These are phyloP conservation scores for Spodoptera littoralis DNA, from an alignment of 2,888 invertebrate genomes.

Conservation along the genomic window DNA sequence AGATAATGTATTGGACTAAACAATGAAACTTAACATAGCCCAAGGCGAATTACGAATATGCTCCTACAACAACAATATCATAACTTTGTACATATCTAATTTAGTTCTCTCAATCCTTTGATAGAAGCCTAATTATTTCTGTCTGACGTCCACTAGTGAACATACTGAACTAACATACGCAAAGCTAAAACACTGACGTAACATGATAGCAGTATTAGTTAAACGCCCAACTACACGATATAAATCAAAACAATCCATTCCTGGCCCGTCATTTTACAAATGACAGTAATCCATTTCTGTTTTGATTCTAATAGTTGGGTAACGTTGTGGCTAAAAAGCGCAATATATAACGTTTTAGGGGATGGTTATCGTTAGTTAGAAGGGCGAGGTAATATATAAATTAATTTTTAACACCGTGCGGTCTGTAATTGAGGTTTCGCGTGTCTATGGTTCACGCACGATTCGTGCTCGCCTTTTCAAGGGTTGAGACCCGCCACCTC, in stretches of 20 bases:
- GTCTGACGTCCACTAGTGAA: constrained; percentile 16
- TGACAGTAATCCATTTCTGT: constrained; percentile 58
- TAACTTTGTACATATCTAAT: background rate
- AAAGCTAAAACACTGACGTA: constrained; percentile 32
- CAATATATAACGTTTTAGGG: constrained; percentile 55
- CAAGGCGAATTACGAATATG: background rate
- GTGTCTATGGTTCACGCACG: constrained; percentile 77
- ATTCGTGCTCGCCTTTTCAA: constrained; percentile 56
- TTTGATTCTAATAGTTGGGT: constrained; percentile 53
- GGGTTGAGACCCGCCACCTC: constrained; percentile 13
- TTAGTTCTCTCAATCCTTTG: constrained; percentile 16
- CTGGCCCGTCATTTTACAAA: constrained; percentile 53
- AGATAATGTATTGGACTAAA: too few species aligned
- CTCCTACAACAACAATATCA: background rate
- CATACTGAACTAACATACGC: constrained; percentile 38
- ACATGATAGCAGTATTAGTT: constrained; percentile 46
- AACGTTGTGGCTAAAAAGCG: constrained; percentile 41
- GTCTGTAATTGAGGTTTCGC: constrained; percentile 79
- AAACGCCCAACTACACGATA: constrained; percentile 39
- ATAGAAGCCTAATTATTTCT: constrained; percentile 29
- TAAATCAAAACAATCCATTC: constrained; percentile 51
- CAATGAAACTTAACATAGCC: too few species aligned
- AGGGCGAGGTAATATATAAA: constrained; percentile 67
- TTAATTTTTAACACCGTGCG: constrained; percentile 81
- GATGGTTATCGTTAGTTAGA: constrained; percentile 55